Percentiles rank a stretch among this genome's conserved stretches.
These are phyloP conservation scores for Lomographa bimaculata DNA, from an alignment of 2,888 invertebrate species.

Conservation along the genomic window DNA sequence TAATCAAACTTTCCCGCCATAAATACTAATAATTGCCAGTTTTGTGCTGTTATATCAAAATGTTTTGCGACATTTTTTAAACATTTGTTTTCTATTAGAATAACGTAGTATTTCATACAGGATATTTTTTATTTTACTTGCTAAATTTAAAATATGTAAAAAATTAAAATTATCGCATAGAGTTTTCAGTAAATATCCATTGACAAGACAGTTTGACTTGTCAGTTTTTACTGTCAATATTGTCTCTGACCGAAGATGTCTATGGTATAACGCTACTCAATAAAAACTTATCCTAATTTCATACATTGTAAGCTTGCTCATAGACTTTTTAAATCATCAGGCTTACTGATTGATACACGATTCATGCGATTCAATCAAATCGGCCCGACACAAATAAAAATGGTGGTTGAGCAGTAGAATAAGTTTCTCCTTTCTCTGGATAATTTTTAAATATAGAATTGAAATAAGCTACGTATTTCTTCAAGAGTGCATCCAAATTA, in stretches of 20 bases:
- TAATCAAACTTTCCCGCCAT: too few species aligned
- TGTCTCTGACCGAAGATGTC: conserved; percentile 10
- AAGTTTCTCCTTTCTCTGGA: conserved; percentile 57
- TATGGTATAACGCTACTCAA: conserved; percentile 14
- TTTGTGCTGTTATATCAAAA: too few species aligned
- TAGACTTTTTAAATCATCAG: conserved; percentile 15
- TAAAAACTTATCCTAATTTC: too few species aligned
- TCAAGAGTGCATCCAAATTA: conserved; percentile 41
- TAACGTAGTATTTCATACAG: too few species aligned
- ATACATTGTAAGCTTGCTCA: too few species aligned
- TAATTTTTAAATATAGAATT: conserved; percentile 50
- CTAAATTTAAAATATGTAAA: too few species aligned
- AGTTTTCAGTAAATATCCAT: too few species aligned
- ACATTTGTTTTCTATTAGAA: too few species aligned
- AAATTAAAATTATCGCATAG: too few species aligned
- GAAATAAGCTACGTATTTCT: conserved; percentile 47
- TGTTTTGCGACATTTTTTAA: too few species aligned
- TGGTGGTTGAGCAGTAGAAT: conserved; percentile 72
- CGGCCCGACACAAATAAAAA: conserved; percentile 61
- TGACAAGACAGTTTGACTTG: conserved; percentile 1
- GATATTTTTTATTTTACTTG: too few species aligned
- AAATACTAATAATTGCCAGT: too few species aligned
- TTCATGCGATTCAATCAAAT: conserved; percentile 29
- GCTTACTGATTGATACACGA: conserved; percentile 22
- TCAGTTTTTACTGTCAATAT: conserved; percentile 14